These are phyloP conservation scores for Ahaetulla prasina DNA, from an alignment of 2,113 vertebrate genomes.

Conservation along the genomic window DNA sequence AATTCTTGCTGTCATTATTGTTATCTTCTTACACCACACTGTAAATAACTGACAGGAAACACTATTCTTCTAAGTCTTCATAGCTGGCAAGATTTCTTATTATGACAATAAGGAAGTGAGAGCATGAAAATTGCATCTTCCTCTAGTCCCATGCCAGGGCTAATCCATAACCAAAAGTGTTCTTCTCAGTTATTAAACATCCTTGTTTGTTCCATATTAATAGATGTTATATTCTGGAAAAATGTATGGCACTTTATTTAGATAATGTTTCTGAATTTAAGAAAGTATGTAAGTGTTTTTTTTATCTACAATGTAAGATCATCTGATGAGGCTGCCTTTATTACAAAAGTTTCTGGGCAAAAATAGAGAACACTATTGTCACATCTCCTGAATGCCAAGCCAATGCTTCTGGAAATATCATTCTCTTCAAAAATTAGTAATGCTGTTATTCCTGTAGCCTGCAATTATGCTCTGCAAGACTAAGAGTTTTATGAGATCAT, in stretches of 20 bases:
- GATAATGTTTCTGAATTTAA: neutral
- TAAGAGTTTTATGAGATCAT: neutral
- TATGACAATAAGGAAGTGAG: slow-evolving; percentile 17
- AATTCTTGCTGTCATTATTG: slow-evolving; percentile 16
- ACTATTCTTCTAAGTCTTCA: slow-evolving; percentile 1
- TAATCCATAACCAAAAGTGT: neutral
- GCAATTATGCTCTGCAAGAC: neutral
- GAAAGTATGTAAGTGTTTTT: neutral
- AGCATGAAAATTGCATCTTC: neutral
- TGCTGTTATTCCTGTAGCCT: neutral
- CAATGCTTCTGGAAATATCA: neutral
- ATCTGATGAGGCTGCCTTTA: neutral
- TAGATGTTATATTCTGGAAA: neutral
- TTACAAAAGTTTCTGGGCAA: too few relatives aligned
- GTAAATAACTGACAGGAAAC: slow-evolving; percentile 40
- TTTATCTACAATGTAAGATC: too few relatives aligned
- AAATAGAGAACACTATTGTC: neutral
- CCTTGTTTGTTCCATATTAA: neutral
- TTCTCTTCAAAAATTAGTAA: neutral
- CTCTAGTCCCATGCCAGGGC: neutral
- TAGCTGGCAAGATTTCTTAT: slow-evolving; percentile 13
- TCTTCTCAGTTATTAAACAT: neutral
- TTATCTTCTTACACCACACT: slow-evolving; percentile 16
- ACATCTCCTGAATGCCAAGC: too few relatives aligned
- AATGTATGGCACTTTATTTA: neutral